Conservation (phyloP, 2,797 vertebrate genomes). For the Borostomias antarcticus region DNA sequence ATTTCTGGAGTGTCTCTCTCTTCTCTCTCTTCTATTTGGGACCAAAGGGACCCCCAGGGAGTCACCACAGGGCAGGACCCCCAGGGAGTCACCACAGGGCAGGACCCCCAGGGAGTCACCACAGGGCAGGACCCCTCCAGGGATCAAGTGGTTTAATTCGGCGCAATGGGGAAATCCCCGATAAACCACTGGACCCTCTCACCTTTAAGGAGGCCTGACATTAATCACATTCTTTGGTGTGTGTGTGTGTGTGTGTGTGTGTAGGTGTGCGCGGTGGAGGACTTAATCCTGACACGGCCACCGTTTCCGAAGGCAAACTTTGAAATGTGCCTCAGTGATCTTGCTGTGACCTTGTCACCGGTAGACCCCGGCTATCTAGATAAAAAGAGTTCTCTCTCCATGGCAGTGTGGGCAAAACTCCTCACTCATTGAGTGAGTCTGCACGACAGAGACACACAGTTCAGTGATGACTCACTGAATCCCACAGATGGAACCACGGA, state of each 20-base stretch:
- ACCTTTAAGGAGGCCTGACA: conserved; percentile 62
- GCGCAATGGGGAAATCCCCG: too few relatives aligned
- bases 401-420: conserved; percentile 48
- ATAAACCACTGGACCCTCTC: too few relatives aligned
- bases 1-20: background rate
- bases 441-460: conserved; percentile 44
- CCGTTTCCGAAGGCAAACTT: conserved; percentile 68
- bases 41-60: too few relatives aligned
- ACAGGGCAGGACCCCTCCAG: conserved; percentile 42
- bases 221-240: conserved; percentile 50
- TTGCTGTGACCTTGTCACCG: conserved; percentile 70
- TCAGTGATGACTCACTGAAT: conserved; percentile 54
- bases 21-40: background rate
- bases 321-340: conserved; percentile 69
- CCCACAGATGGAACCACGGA: background rate
- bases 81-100: too few relatives aligned
- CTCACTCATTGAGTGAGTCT: conserved; percentile 54
- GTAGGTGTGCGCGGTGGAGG: conserved; percentile 51
- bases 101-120: background rate
- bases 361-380: conserved; percentile 55
- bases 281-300: conserved; percentile 67
- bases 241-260: conserved; percentile 54
- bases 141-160: conserved; percentile 45
- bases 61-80: too few relatives aligned
- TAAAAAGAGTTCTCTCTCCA: conserved; percentile 54